Base-by-base conservation (phyloP, 2,888 invertebrate genomes). In the Shargacucullia verbasci region DNA sequence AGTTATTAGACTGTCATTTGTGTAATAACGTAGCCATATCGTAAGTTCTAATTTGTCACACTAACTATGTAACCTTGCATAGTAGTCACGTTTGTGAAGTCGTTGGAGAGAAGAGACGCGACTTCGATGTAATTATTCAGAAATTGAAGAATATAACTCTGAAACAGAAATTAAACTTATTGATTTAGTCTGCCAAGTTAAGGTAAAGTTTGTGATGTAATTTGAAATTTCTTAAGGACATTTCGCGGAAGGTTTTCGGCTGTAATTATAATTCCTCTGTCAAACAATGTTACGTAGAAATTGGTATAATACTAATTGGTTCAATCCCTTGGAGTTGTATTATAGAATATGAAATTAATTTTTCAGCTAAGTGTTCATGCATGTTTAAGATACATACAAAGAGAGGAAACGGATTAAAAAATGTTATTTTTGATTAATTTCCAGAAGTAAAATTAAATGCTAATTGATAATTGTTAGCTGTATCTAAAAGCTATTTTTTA, bases 161-260 rank as follows among this genome's bases (percentile, higher is more conserved):
- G 69, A 39, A 70, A 73, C 62, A 71, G 70, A 72, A 73, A 66
- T 74, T 76, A 67, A 67, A 77, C 67, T 75, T 75, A 79, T 81
- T 75, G 75, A 79, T 78, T 79, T 79, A 75, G 72, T 74, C 71
- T 63, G 61, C 55, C 67, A 62, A 70, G 58, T 76, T 69, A 73
- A 70, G 58, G 71, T 73, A 72, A 76, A 80, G 72, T 80, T 76
- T 70, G 58, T 71, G 71, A 78, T 80, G 70, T 73, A 80, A 82
- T 82, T 81, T 76, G 53, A 63, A 80, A 76, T 80, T 75, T 79
- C 73, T 70, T 72, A 62, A 72, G 66, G 72, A 77, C 71, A 72
- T 81, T 80, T 68, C 62, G 65, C 52, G 64, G 64, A 70, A 70
- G 69, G 71, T 78, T 75, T 73, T 72, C 68, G 40, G 10, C 58